Percentiles rank a stretch among this genome's conserved stretches.
These are phyloP conservation scores for Alloplasta piceator DNA, from an alignment of 2,888 invertebrate species.

Conservation along the genomic window DNA sequence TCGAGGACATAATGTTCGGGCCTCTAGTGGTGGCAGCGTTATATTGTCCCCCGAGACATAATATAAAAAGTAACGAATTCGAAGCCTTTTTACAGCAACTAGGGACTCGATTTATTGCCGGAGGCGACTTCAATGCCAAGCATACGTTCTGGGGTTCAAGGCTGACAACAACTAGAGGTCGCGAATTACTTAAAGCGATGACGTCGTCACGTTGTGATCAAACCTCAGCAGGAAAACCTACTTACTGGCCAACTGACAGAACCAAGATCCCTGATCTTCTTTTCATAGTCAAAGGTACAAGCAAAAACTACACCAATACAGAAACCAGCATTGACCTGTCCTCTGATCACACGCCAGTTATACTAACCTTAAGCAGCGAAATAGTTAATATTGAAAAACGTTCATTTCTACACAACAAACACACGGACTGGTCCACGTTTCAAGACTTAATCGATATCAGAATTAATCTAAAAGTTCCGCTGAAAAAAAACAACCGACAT, in stretches of 20 bases:
- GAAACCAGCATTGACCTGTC: constrained; percentile 64
- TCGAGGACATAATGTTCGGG: constrained; percentile 36
- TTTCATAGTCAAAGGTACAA: constrained; percentile 65
- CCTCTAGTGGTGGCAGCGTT: constrained; percentile 60
- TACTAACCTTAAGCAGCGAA: constrained; percentile 59
- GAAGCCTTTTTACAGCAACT: constrained; percentile 59
- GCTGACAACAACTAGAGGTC: constrained; percentile 55
- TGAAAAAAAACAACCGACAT: constrained; percentile 62
- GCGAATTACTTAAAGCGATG: constrained; percentile 45
- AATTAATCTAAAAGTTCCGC: constrained; percentile 40
- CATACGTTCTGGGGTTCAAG: constrained; percentile 68
- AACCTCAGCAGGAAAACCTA: constrained; percentile 67
- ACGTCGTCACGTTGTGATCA: constrained; percentile 7
- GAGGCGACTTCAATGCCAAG: constrained; percentile 67
- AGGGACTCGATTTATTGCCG: constrained; percentile 60
- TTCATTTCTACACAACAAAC: constrained; percentile 47
- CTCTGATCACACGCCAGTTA: constrained; percentile 68
- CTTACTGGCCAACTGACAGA: constrained; percentile 69
- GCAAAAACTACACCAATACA: constrained; percentile 48
- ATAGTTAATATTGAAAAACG: constrained; percentile 59
- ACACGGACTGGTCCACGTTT: constrained; percentile 63
- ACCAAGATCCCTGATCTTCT: constrained; percentile 70
- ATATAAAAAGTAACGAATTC: constrained; percentile 64
- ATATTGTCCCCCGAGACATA: constrained; percentile 70
- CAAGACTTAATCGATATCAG: constrained; percentile 48